Conservation (phyloP, 2,888 invertebrate species). For the Diarsia brunnea region DNA sequence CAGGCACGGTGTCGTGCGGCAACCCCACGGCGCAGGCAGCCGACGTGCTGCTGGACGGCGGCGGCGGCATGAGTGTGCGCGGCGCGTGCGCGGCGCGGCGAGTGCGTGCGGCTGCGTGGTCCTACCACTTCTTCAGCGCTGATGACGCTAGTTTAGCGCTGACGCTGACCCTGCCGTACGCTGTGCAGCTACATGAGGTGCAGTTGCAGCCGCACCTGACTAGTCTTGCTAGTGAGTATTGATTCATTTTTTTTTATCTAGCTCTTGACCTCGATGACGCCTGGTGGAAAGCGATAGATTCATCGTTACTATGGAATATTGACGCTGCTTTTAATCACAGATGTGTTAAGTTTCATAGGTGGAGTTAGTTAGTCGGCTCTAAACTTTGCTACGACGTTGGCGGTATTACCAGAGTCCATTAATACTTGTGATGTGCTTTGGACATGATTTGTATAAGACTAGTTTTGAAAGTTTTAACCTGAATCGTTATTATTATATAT, state of each 20-base stretch:
- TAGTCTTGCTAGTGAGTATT: slow-evolving; percentile 93
- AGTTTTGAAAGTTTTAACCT: too few relatives aligned
- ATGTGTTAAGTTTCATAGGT: too few relatives aligned
- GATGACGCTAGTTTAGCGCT: slow-evolving; percentile 96
- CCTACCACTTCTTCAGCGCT: slow-evolving; percentile 97
- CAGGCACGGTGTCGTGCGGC: slow-evolving; percentile 93
- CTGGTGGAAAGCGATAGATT: too few relatives aligned
- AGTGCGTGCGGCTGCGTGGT: slow-evolving; percentile 98
- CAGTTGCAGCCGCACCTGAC: slow-evolving; percentile 96
- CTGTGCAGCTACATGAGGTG: slow-evolving; percentile 96
- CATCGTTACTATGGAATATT: too few relatives aligned
- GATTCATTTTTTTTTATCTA: background rate
- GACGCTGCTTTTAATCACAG: too few relatives aligned
- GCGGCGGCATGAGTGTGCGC: slow-evolving; percentile 88
- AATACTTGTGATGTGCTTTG: too few relatives aligned
- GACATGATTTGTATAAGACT: too few relatives aligned
- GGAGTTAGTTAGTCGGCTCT: too few relatives aligned
- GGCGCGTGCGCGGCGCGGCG: slow-evolving; percentile 94
- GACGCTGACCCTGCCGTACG: slow-evolving; percentile 96
- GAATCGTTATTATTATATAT: too few relatives aligned
- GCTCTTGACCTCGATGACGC: too few relatives aligned
- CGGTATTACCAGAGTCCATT: too few relatives aligned
- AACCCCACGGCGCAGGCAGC: slow-evolving; percentile 97
- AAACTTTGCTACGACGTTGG: too few relatives aligned
- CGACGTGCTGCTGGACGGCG: slow-evolving; percentile 95